Evolutionary conservation across 2,797 vertebrate genomes (phyloP).

Genomic region (Notolabrus celidotus): DNA sequence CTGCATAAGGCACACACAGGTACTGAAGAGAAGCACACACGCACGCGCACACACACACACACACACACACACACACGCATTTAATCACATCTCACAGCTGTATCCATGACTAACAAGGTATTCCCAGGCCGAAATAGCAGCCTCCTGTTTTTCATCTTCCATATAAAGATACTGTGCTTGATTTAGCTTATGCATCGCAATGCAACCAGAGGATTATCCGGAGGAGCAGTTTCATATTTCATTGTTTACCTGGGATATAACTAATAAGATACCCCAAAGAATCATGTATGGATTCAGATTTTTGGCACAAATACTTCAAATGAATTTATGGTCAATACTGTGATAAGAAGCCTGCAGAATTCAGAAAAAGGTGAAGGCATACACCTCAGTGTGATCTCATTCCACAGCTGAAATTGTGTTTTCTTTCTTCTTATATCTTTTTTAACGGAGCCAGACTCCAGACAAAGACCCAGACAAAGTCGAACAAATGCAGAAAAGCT

Average conservation of each 20-base stretch:
- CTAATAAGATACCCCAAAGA: constrained; percentile 28
- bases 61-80: constrained; percentile 55
- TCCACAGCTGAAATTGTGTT: neutral
- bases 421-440: neutral
- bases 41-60: constrained; percentile 37
- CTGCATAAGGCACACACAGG: constrained; percentile 96
- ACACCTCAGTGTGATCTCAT: constrained; percentile 3
- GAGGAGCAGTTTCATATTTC: constrained; percentile 19
- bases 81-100: constrained; percentile 44
- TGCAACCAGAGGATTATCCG: constrained; percentile 31
- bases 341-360: neutral
- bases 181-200: constrained; percentile 36
- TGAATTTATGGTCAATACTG: constrained; percentile 3
- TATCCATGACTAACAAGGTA: constrained; percentile 46
- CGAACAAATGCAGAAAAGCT: constrained; percentile 27
- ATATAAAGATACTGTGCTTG: constrained; percentile 29
- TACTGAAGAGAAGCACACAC: constrained; percentile 69
- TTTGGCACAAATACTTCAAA: neutral
- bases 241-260: constrained; percentile 16
- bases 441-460: constrained; percentile 24
- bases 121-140: constrained; percentile 29
- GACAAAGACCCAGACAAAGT: constrained; percentile 21
- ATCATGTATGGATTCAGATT: constrained; percentile 13
- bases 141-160: constrained; percentile 41
- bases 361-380: neutral